Conservation (phyloP, 2,797 vertebrate genomes). For the Peromyscus attwateri region DNA sequence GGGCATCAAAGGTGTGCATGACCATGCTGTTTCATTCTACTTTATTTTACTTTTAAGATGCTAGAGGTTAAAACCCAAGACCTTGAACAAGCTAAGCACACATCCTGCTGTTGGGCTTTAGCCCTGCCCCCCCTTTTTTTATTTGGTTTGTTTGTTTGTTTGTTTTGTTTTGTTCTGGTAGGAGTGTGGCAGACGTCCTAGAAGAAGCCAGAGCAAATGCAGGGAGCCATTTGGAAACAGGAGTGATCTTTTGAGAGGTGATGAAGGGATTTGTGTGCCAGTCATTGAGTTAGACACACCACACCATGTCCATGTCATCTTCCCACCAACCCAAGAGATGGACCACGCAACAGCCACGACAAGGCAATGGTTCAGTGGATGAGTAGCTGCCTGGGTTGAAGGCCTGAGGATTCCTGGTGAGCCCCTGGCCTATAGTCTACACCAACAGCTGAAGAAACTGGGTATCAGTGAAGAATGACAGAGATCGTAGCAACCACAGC, state of each 20-base stretch:
- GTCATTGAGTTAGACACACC: background rate
- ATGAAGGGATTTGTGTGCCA: accelerated
- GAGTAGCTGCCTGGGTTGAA: background rate
- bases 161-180: background rate
- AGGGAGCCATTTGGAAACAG: background rate
- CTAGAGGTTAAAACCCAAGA: background rate
- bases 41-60: background rate
- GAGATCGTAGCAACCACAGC: too few species aligned
- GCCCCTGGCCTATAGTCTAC: background rate
- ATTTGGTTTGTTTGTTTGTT: background rate
- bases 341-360: too few species aligned
- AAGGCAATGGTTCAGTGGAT: background rate
- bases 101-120: too few species aligned
- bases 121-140: background rate
- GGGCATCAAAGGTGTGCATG: background rate
- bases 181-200: background rate
- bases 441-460: background rate
- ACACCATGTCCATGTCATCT: background rate
- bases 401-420: background rate
- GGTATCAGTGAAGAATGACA: background rate
- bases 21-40: background rate
- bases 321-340: too few species aligned
- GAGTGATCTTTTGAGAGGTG: background rate
- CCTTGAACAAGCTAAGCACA: background rate
- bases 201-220: background rate